phyloP scores from a whole-genome alignment of 2,797 vertebrate genomes.

The Sitta carolinensis region DNA sequence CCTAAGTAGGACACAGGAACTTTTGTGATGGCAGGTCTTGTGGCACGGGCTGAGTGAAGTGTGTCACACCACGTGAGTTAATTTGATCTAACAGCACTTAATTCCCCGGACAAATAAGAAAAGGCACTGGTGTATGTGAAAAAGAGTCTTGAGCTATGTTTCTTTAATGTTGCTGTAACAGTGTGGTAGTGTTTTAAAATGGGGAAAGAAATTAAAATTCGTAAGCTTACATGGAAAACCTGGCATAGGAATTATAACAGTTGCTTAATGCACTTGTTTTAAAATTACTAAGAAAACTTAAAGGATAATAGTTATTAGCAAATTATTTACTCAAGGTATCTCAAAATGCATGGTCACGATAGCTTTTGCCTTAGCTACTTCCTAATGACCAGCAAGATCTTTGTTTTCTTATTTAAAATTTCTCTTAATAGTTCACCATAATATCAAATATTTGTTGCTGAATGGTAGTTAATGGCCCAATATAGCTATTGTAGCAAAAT shows the following conservation, averaged over 20 bases:
- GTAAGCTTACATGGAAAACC: not conserved
- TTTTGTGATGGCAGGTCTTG: not conserved
- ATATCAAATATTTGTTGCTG: slow-evolving; percentile 3
- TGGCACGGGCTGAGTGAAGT: slow-evolving; percentile 18
- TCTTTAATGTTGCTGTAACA: not conserved
- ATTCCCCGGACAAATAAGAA: slow-evolving; percentile 29
- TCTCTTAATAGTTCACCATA: not conserved
- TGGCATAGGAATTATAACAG: not conserved
- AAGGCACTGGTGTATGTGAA: not conserved
- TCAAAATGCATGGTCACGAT: not conserved
- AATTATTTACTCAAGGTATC: not conserved
- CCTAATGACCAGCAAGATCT: not conserved
- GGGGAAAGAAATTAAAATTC: not conserved
- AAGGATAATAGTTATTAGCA: not conserved
- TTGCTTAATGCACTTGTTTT: not conserved
- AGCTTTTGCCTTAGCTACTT: not conserved
- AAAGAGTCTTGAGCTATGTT: not conserved
- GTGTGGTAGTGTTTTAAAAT: not conserved
- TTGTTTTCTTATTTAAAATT: slow-evolving; percentile 4
- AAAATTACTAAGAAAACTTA: not conserved
- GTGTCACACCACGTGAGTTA: slow-evolving; percentile 7
- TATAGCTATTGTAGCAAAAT: not conserved
- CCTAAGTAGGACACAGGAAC: not conserved
- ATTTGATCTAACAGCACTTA: slow-evolving; percentile 4
- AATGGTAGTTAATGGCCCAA: slow-evolving; percentile 29